Base-by-base conservation (phyloP, 2,113 vertebrate genomes). In the Misgurnus mizolepis region DNA sequence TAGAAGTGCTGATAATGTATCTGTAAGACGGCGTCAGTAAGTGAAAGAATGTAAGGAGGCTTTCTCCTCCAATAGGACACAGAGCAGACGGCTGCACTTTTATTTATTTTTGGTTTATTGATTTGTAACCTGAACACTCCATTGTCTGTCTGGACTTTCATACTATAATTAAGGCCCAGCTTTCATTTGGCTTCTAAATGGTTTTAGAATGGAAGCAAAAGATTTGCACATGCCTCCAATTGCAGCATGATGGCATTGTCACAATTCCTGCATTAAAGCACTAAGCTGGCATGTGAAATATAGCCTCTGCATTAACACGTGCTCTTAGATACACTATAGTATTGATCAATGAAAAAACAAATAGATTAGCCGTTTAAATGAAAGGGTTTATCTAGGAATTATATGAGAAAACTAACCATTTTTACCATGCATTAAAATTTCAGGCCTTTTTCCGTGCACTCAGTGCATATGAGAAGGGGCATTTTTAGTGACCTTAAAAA, bases 1-100 rank as follows among this genome's bases (percentile, higher is more conserved):
- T 64, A 66, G 61, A 69, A 43, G 76, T 60, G 60, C 82, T 77
- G 85, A 86, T 86, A 86, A 62, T 65, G 55, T 86, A 80, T 86
- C 82, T 82, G n/a, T 18, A 68, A 67, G 67, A 62, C 72, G 80
- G 72, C 66, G 82, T 73, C n/a, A 72, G 76, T 45, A 15, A 76
- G 82, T 49, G 76, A 41, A 73, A 80, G 79, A 73, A 80, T 85
- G 81, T 72, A 67, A 49, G 64, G 64, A 61, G 61, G 17, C 15
- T 50, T 79, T 69, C 50, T 56, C 67, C 39, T 40, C 69, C 4
- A 3, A 18, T 15, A 65, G 50, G 61, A 55, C 67, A 10, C 34
- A 58, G 65, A 60, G 71, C 62, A 27, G 67, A 14, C 62, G 40
- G 74, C 41, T 62, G 67, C 67, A 6, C 7, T 58, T 68, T 71